Conservation (phyloP, 2,888 invertebrate species). For the Lepidocyrtoides sp. region DNA sequence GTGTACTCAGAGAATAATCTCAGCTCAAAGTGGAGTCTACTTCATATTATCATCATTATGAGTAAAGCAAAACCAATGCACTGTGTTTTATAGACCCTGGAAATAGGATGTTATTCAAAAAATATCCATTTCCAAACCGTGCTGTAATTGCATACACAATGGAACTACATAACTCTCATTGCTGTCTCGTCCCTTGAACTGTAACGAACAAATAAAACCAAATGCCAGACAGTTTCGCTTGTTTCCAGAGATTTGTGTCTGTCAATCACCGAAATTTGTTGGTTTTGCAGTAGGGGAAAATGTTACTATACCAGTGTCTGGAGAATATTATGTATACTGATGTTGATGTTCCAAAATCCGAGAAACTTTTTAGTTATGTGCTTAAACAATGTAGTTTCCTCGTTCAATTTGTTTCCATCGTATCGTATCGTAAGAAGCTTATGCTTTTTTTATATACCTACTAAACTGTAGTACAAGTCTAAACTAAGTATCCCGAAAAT, state of each 20-base stretch:
- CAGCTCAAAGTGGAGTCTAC: not conserved
- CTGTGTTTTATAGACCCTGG: too few species aligned
- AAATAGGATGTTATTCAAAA: too few species aligned
- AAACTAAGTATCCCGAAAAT: conserved; percentile 39
- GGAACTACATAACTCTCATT: not conserved
- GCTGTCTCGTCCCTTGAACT: not conserved
- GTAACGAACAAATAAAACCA: not conserved
- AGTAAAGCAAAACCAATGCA: not conserved
- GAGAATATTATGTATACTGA: not conserved
- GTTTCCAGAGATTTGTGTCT: conserved; percentile 22
- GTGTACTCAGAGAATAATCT: not conserved
- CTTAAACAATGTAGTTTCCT: conserved; percentile 19
- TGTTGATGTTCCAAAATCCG: not conserved
- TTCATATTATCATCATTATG: not conserved
- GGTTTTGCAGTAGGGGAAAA: not conserved
- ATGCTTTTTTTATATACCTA: not conserved
- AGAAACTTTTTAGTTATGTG: not conserved
- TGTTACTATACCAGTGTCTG: not conserved
- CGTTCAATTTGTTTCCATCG: not conserved
- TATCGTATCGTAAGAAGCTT: conserved; percentile 24
- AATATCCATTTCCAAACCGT: too few species aligned
- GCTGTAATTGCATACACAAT: too few species aligned
- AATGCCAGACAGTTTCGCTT: conserved; percentile 20
- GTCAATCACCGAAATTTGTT: conserved; percentile 34
- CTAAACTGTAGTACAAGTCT: too few species aligned